A percentile compares a stretch with the other conserved stretches of the same genome.
phyloP scores from a whole-genome alignment of 2,113 vertebrate genomes.

The Cephalophus harveyi region DNA sequence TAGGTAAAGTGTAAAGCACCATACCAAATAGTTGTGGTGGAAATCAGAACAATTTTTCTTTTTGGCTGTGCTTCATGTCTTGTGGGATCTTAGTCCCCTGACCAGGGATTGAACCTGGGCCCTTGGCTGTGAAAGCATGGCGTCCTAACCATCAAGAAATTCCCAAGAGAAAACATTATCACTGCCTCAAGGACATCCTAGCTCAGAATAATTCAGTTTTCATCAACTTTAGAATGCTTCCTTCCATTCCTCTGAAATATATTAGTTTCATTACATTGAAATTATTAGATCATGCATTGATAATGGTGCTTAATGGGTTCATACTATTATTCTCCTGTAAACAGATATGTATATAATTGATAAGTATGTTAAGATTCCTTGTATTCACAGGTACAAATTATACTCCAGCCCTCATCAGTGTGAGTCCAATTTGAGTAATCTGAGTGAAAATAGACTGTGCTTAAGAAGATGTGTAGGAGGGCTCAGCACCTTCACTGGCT shows the following conservation, averaged over 20 bases:
- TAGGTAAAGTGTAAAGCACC: not conserved
- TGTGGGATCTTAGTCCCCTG: not conserved
- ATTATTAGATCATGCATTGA: constrained; percentile 74
- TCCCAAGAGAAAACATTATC: not conserved
- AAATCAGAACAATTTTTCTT: not conserved
- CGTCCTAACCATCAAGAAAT: not conserved
- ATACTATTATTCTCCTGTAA: constrained; percentile 67
- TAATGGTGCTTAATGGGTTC: constrained; percentile 75
- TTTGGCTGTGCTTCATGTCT: not conserved
- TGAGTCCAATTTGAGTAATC: constrained; percentile 28
- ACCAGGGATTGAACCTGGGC: not conserved
- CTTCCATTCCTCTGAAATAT: constrained; percentile 56
- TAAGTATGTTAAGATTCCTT: constrained; percentile 56
- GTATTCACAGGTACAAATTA: constrained; percentile 56
- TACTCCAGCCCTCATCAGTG: not conserved
- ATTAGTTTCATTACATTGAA: constrained; percentile 73
- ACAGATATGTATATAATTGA: constrained; percentile 65
- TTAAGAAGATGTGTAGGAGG: not conserved
- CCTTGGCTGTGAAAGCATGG: not conserved
- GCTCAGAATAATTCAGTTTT: not conserved
- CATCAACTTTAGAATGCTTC: not conserved
- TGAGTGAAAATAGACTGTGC: not conserved
- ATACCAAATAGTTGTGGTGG: not conserved
- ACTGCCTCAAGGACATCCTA: not conserved
- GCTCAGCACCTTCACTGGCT: not conserved